A percentile compares a stretch with the other conserved stretches of the same genome.
These are phyloP conservation scores for Paradoxurus hermaphroditus DNA, from an alignment of 2,113 vertebrate genomes.

Conservation along the genomic window DNA sequence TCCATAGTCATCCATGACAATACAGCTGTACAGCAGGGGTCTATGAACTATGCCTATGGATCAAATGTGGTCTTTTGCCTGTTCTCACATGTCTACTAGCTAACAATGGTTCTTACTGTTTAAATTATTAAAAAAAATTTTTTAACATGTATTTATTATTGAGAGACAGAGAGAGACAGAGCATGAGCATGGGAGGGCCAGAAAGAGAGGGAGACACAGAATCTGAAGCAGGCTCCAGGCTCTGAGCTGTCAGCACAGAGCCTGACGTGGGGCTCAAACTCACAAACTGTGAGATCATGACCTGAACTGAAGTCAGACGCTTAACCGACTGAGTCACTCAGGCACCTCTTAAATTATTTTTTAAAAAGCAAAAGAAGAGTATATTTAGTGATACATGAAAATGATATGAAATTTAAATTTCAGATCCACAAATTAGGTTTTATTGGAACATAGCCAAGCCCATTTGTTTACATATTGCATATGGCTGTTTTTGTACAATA, in stretches of 20 bases:
- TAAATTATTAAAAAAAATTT: neutral
- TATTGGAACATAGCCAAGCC: neutral
- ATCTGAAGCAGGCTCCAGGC: no score
- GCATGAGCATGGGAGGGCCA: no score
- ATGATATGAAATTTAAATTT: conserved; percentile 14
- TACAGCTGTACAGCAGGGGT: neutral
- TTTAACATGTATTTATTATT: neutral
- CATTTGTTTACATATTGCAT: neutral
- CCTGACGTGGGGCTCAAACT: no score
- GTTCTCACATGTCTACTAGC: neutral
- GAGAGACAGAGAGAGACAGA: no score
- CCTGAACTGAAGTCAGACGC: no score
- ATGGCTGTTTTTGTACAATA: neutral
- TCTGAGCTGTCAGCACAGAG: no score
- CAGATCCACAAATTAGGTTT: neutral
- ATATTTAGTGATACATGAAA: neutral
- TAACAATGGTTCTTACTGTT: neutral
- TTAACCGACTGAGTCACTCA: no score
- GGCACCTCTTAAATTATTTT: no score
- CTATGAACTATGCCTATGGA: neutral
- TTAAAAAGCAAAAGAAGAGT: neutral
- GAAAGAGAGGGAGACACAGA: no score
- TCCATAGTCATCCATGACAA: neutral
- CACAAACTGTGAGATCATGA: no score
- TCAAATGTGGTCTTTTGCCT: neutral